Conservation (phyloP, 30 jellyfish, hydroid and myxozoan genomes). For the Aurelia aurita complex sp. Pacific region DNA sequence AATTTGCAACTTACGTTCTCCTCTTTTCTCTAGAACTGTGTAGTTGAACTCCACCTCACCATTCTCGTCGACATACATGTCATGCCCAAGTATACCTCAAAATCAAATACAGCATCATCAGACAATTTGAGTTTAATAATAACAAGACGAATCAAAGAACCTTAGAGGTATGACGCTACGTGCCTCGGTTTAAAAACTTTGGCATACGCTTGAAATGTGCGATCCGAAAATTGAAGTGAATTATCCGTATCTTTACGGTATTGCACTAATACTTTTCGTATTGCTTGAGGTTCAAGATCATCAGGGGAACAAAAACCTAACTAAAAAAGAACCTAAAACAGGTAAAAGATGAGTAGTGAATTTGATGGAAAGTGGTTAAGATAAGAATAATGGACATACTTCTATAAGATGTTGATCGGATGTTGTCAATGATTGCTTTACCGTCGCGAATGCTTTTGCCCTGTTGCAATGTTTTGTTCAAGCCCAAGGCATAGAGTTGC, state of each 20-base stretch:
- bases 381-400: slow-evolving; percentile 26
- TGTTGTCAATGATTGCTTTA: slow-evolving; percentile 42
- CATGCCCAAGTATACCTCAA: slow-evolving; percentile 88
- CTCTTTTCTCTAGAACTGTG: slow-evolving; percentile 50
- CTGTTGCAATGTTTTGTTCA: slow-evolving; percentile 56
- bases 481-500: slow-evolving; percentile 59
- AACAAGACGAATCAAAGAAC: too few relatives aligned
- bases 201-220: too few relatives aligned
- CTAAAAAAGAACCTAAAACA: too few relatives aligned
- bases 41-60: slow-evolving; percentile 81
- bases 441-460: slow-evolving; percentile 57
- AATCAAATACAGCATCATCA: not conserved
- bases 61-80: slow-evolving; percentile 73
- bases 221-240: too few relatives aligned
- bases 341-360: too few relatives aligned
- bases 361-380: not conserved
- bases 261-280: too few relatives aligned
- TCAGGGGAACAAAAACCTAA: too few relatives aligned
- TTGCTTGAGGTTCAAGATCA: too few relatives aligned
- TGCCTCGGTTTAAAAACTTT: too few relatives aligned
- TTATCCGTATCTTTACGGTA: too few relatives aligned
- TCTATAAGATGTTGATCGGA: slow-evolving; percentile 33
- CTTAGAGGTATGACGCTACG: too few relatives aligned
- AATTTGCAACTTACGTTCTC: slow-evolving; percentile 20
- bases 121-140: too few relatives aligned